These are phyloP conservation scores for Cepaea nemoralis DNA, from an alignment of 1,140 invertebrate species.

Conservation along the genomic window DNA sequence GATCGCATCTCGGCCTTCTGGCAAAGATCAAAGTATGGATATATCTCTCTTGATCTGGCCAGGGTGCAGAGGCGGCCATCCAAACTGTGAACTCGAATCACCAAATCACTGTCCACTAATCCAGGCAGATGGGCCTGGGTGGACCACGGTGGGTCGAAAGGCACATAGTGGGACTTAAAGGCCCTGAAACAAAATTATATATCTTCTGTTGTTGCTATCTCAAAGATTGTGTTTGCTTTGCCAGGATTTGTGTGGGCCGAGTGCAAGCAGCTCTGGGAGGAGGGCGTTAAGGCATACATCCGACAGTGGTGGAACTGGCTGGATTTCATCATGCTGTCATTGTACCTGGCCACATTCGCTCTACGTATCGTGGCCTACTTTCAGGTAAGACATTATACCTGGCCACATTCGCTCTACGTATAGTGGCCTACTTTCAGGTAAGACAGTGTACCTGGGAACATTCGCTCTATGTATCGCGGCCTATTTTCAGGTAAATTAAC, in stretches of 20 bases:
- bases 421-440: conserved; percentile 64
- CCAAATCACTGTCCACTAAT: too few relatives aligned
- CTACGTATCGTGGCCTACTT: conserved; percentile 68
- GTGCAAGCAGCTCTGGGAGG: conserved; percentile 87
- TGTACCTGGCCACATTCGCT: conserved; percentile 74
- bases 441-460: conserved; percentile 72
- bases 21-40: too few relatives aligned
- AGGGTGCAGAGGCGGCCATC: too few relatives aligned
- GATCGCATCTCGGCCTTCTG: too few relatives aligned
- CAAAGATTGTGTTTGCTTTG: too few relatives aligned
- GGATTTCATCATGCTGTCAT: conserved; percentile 85
- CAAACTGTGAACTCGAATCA: too few relatives aligned
- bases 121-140: too few relatives aligned
- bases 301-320: conserved; percentile 97
- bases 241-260: conserved; percentile 91
- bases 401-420: conserved; percentile 72
- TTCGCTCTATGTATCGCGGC: conserved; percentile 71
- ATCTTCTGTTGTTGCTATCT: too few relatives aligned
- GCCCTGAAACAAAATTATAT: too few relatives aligned
- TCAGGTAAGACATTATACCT: conserved; percentile 70
- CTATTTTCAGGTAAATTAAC: conserved; percentile 60
- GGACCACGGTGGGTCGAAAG: too few relatives aligned
- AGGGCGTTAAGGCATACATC: conserved; percentile 89
- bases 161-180: too few relatives aligned
- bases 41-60: too few relatives aligned